Base-by-base conservation (phyloP, 2,113 vertebrate species). In the Columbina picui region DNA sequence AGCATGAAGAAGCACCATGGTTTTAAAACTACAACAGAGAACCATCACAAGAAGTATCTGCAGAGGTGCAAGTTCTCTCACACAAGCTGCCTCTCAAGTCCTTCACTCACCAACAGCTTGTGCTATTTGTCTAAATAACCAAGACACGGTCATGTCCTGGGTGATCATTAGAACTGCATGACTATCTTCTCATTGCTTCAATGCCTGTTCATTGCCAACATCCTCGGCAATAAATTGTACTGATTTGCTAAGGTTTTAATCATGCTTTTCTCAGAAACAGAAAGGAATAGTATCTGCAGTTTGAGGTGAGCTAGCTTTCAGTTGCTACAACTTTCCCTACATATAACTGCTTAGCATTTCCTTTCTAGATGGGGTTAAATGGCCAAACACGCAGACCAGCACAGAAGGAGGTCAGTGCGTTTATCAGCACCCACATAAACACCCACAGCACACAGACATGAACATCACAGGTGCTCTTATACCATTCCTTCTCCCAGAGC, bases 61-160 rank as follows among this genome's bases (percentile, higher is more conserved):
- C 20, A 63, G 60, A 47, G 20, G 13, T 30, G 7, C 10, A 59
- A 10, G 36, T 75, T 89, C 26, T 84, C 20, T 57, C 30, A 26
- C 19, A 50, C 17, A 81, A 34, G 3, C 26, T 74, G 12, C 8
- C 23, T 70, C 25, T 55, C 20, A 47, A 38, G 56, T 63, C 23
- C n/a, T 82, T 63, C 49, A 16, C 36, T 69, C 21, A 89, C 29
- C 39, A 76, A 25, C 19, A 69, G 17, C 19, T 80, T 69, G 27
- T 69, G 20, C n/a, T 25, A 4, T 41, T 89, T 7, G 17, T 50
- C 29, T 55, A 38, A 57, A 30, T 47, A 89, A 70, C 22, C 3
- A 63, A 21, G 9, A 39, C 39, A 29, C 0, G 7, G 1, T 52
- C 17, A 23, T 10, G 9, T 29, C 29, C 26, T 38, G 41, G 32